Evolutionary conservation across 2,113 vertebrate species (phyloP).

Genomic region (Dipodomys spectabilis): DNA sequence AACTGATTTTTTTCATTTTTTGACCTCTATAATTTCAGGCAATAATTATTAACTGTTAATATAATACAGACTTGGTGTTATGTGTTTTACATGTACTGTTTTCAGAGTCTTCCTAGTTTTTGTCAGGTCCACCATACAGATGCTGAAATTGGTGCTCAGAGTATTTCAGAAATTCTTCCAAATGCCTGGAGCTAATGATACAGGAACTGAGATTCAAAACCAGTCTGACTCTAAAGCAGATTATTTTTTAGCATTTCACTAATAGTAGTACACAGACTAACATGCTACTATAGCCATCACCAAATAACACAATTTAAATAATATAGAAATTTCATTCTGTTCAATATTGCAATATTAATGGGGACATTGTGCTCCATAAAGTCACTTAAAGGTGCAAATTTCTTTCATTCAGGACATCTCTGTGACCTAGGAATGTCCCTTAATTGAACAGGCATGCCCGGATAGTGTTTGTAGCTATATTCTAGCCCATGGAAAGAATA

Average conservation of each 20-base stretch:
- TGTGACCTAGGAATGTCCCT: background rate
- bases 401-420: background rate
- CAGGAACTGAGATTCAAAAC: background rate
- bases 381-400: background rate
- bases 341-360: background rate
- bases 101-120: background rate
- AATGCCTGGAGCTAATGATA: background rate
- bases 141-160: background rate
- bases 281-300: background rate
- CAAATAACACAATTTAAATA: constrained; percentile 30
- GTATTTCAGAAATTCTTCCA: background rate
- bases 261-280: background rate
- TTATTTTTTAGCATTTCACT: background rate
- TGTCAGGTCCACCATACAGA: background rate
- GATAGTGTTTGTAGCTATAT: background rate
- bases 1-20: constrained; percentile 57
- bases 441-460: background rate
- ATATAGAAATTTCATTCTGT: background rate
- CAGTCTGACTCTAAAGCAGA: background rate
- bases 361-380: background rate
- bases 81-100: background rate
- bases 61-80: background rate
- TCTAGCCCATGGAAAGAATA: background rate
- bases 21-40: background rate
- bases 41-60: constrained; percentile 44